These are phyloP conservation scores for Pheosia tremula DNA, from an alignment of 2,888 invertebrate genomes.

Conservation along the genomic window DNA sequence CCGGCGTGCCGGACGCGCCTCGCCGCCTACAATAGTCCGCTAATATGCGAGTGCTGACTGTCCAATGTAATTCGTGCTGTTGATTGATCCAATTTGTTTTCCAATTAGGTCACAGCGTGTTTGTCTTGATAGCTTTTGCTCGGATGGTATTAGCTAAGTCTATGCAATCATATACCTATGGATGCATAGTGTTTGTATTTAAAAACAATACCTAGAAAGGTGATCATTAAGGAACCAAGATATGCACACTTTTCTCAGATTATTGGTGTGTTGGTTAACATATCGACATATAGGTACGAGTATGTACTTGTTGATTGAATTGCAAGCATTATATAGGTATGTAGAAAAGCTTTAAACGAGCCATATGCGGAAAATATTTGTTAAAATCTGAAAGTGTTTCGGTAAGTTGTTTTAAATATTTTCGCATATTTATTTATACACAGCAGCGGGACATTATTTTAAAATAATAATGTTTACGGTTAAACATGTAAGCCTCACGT, in stretches of 20 bases:
- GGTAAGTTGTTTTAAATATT: neutral
- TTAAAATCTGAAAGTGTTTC: neutral
- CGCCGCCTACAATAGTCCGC: conserved; percentile 28
- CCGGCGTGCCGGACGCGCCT: conserved; percentile 34
- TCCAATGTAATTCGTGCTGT: conserved; percentile 56
- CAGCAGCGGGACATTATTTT: conserved; percentile 54
- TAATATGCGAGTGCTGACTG: neutral
- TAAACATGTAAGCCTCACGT: conserved; percentile 35
- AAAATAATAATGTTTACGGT: conserved; percentile 55
- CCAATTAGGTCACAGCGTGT: conserved; percentile 18
- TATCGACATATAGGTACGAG: too few relatives aligned
- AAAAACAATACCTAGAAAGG: too few relatives aligned
- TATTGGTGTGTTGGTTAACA: too few relatives aligned
- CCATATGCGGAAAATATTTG: neutral
- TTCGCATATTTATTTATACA: conserved; percentile 20
- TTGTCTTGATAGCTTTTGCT: neutral
- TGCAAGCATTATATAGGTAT: too few relatives aligned
- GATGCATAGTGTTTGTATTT: too few relatives aligned
- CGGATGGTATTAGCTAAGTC: neutral
- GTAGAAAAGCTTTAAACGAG: too few relatives aligned
- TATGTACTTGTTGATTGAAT: too few relatives aligned
- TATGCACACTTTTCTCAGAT: too few relatives aligned
- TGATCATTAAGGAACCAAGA: too few relatives aligned
- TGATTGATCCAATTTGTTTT: conserved; percentile 37
- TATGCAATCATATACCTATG: too few relatives aligned